Evolutionary conservation across 2,797 vertebrate genomes (phyloP).

Genomic region (Petrocephalus schoutedeni): DNA sequence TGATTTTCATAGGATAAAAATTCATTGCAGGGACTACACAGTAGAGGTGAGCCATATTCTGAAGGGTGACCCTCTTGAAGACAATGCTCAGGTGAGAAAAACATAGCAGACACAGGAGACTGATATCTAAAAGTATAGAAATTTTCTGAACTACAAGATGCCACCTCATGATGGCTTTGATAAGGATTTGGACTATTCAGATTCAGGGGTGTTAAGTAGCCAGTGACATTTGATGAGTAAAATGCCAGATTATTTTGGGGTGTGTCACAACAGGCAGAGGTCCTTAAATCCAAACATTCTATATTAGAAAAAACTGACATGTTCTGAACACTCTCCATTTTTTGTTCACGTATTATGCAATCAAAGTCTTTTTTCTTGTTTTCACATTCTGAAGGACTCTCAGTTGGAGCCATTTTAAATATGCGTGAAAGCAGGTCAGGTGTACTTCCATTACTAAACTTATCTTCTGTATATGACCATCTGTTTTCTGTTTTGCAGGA

Average conservation of each 20-base stretch:
- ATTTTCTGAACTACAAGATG: slow-evolving; percentile 53
- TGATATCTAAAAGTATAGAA: slow-evolving; percentile 43
- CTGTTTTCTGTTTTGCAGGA: slow-evolving; percentile 46
- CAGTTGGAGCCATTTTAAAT: slow-evolving; percentile 32
- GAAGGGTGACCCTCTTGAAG: slow-evolving; percentile 46
- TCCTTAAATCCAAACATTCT: slow-evolving; percentile 66
- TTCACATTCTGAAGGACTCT: slow-evolving; percentile 36
- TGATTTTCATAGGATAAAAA: slow-evolving; percentile 40
- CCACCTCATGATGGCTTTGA: slow-evolving; percentile 35
- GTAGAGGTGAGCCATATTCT: slow-evolving; percentile 39
- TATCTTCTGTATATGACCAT: slow-evolving; percentile 32
- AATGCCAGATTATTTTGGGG: slow-evolving; percentile 49
- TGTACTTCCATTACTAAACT: slow-evolving; percentile 20
- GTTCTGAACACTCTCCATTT: slow-evolving; percentile 39
- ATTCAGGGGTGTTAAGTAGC: slow-evolving; percentile 49
- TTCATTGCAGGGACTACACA: slow-evolving; percentile 39
- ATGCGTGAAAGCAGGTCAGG: slow-evolving; percentile 29
- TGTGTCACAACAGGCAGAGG: slow-evolving; percentile 56
- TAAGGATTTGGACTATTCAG: slow-evolving; percentile 40
- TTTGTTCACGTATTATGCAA: slow-evolving; percentile 51
- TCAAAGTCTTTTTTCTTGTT: slow-evolving; percentile 38
- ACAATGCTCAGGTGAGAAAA: slow-evolving; percentile 39
- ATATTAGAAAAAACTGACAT: slow-evolving; percentile 46
- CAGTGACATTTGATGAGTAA: slow-evolving; percentile 53
- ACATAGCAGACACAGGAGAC: slow-evolving; percentile 29